These are phyloP conservation scores for Hypomecis atomaria DNA, from an alignment of 2,888 invertebrate genomes.

Conservation along the genomic window DNA sequence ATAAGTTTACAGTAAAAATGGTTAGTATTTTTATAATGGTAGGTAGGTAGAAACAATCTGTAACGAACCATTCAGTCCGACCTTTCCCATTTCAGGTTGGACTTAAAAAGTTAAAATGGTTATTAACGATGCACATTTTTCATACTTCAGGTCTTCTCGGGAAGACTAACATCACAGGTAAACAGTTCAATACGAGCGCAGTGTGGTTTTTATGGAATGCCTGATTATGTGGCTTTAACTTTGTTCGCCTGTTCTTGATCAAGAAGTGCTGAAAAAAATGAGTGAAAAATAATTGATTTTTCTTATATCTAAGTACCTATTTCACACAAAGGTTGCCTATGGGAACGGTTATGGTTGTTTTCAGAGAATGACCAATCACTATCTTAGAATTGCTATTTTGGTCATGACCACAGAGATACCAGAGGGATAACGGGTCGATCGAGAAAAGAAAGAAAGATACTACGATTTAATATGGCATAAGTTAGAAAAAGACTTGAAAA, in stretches of 20 bases:
- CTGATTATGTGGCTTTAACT: constrained; percentile 47
- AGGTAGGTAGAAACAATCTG: constrained; percentile 45
- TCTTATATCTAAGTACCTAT: background rate
- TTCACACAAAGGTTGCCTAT: no score
- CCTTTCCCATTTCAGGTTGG: constrained; percentile 83
- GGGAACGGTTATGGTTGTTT: no score
- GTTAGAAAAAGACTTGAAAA: no score
- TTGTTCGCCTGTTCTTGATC: constrained; percentile 12
- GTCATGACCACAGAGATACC: no score
- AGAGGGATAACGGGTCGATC: no score
- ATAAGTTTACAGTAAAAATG: no score
- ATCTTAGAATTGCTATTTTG: no score
- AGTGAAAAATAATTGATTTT: constrained; percentile 13
- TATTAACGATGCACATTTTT: constrained; percentile 83
- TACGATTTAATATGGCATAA: no score
- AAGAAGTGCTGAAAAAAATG: constrained; percentile 2
- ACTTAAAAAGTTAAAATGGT: constrained; percentile 72
- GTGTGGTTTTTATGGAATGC: constrained; percentile 76
- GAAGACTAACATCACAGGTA: constrained; percentile 86
- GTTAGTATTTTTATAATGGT: constrained; percentile 44
- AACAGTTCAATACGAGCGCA: constrained; percentile 58
- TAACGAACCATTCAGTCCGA: constrained; percentile 77
- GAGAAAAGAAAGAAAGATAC: no score
- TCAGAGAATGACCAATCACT: no score
- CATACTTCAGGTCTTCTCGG: constrained; percentile 86